Conservation (phyloP, 2,797 vertebrate genomes). For the Limosa lapponica region DNA sequence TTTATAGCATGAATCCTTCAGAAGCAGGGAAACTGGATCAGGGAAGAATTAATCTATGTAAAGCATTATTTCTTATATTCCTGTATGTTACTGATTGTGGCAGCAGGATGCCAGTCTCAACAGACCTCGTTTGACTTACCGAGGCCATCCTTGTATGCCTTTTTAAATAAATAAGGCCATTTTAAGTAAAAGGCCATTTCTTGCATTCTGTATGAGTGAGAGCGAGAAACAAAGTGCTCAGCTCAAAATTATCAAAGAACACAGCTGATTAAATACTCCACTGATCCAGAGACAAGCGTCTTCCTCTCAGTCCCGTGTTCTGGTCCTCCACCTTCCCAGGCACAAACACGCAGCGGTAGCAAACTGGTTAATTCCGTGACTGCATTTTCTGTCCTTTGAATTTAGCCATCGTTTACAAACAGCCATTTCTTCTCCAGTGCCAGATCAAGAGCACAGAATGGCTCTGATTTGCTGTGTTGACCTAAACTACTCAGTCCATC, state of each 20-base stretch:
- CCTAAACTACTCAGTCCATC: not conserved
- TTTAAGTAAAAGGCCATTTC: not conserved
- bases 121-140: not conserved
- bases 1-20: not conserved
- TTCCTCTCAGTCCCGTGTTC: not conserved
- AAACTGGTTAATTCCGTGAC: not conserved
- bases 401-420: not conserved
- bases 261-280: not conserved
- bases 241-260: not conserved
- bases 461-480: not conserved
- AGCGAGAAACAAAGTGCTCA: not conserved
- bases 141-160: not conserved
- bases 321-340: not conserved
- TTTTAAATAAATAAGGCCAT: not conserved
- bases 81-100: not conserved
- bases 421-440: not conserved
- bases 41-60: not conserved
- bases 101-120: not conserved
- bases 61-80: not conserved
- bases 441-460: not conserved
- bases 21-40: constrained; percentile 20
- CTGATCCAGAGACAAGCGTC: constrained; percentile 16
- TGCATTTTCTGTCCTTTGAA: not conserved
- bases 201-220: not conserved
- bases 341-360: not conserved